Evolutionary conservation across 1,140 invertebrate genomes (phyloP), one percentile per base, ranked within the genome.

Genomic region (Drosophila orena): DNA sequence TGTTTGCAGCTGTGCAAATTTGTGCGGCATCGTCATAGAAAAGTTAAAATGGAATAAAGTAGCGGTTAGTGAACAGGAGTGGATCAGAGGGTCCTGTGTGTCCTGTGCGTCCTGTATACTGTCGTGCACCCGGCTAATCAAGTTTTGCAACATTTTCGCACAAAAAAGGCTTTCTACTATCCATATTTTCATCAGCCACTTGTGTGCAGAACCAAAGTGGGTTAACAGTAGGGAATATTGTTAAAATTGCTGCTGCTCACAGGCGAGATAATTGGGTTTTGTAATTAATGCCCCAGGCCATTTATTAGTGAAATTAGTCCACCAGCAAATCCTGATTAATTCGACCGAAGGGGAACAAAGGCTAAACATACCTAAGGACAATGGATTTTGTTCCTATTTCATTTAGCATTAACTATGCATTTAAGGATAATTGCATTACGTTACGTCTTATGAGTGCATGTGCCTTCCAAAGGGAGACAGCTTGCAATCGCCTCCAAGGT

Each of bases 41-140:
- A 78, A 83, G 79, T 79, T 84, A 62, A 81, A 80, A 81, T 72
- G 64, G 65, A 78, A 64, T 74, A 74, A 52, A 72, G 69, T 79
- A 72, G 56, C 42, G 11, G 27, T 11, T 8, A 37, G 40, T 38
- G 49, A 53, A 59, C 62, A 60, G 65, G 42, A 53, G 53, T 38
- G 60, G 71, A 52, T 49, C 59, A 34, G 14, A 61, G 76, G 69
- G 50, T 56, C 34, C 66, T 47, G 35, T 47, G 52, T 40, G 4
- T 27, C 12, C 49, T 55, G 53, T 17, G 17, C 1, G 17, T 17
- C 17, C 17, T 30, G 8, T 30, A 42, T 62, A 42, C 54, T 43
- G 52, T 57, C 64, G 64, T 70, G 64, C 49, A 46, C 30, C 59
- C 54, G 76, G 80, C 84, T 88, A 88, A 88, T 89, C 84, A 88